Evolutionary conservation across 1,140 invertebrate genomes (phyloP), one percentile per base, ranked within the genome.

Genomic region (Aphidius gifuensis): DNA sequence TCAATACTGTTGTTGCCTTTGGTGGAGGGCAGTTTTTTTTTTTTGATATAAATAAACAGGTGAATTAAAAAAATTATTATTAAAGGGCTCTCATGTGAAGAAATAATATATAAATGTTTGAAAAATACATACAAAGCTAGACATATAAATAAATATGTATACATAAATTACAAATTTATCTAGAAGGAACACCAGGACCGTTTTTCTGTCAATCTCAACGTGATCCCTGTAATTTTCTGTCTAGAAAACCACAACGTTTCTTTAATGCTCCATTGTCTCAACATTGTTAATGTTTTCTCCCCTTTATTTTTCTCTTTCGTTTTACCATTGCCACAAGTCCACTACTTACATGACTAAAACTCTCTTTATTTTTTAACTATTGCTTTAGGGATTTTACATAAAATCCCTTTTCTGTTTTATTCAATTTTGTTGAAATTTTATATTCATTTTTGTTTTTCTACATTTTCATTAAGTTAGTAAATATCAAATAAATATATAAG

Each of bases 161-260:
- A 21, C 38, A 60, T 32, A 32, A 32, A 32, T 32, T 32, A 32
- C 4, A 32, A 32, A 32, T 32, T 32, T 32, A 57, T 21, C 7
- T 21, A 46, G 11, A 45, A 16, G 40, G 59, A 66, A 64, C 66
- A 54, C 43, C 66, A 49, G 68, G 70, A 71, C 69, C 71, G 77
- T 78, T 80, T 80, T 80, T 80, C 77, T 81, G 78, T 81, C 78
- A 80, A 80, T 81, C 75, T 79, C 72, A 72, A 70, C 70, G 74
- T 76, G 76, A 79, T 80, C 76, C 79, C 78, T 81, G 75, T 79
- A 81, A 81, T 81, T 81, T 81, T 74, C 78, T 80, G 76, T 79
- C 77, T 74, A 76, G 75, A 79, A 76, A 79, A 79, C 72, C 74
- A 71, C 74, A 76, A 74, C 74, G 71, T 71, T 66, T 71, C 72